A percentile compares a stretch with the other conserved stretches of the same genome.
Evolutionary conservation across 1,140 invertebrate species (phyloP).

Genomic region (Penaeus chinensis): DNA sequence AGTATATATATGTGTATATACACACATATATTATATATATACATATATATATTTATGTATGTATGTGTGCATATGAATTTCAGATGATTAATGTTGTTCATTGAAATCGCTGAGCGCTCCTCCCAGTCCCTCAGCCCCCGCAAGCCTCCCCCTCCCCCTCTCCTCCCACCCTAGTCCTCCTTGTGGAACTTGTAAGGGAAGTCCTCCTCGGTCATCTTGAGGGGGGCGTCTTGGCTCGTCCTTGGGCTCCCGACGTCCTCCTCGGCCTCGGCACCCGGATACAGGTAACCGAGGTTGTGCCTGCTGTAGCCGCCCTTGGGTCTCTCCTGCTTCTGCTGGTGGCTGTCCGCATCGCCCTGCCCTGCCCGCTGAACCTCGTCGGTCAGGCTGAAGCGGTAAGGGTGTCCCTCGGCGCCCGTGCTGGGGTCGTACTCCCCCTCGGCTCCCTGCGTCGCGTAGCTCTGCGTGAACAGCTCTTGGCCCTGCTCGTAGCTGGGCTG

Average conservation of each 20-base stretch:
- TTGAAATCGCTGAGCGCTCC: too few species aligned
- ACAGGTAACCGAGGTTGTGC: background rate
- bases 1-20: too few species aligned
- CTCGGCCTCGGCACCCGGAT: background rate
- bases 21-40: too few species aligned
- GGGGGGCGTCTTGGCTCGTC: background rate
- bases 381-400: too few species aligned
- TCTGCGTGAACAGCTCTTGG: background rate
- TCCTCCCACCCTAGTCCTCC: background rate
- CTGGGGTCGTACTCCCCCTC: background rate
- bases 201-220: background rate
- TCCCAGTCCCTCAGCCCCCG: too few species aligned
- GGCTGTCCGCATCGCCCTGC: background rate
- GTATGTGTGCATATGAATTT: too few species aligned
- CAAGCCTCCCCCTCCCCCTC: too few species aligned
- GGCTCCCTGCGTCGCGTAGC: background rate
- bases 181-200: constrained; percentile 38
- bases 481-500: constrained; percentile 2
- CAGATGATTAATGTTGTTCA: too few species aligned
- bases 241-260: background rate
- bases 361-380: background rate
- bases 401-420: background rate
- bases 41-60: too few species aligned
- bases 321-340: background rate
- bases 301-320: too few species aligned